A percentile compares a stretch with the other conserved stretches of the same genome.
These are phyloP conservation scores for Neolamprologus kungweensis DNA, from an alignment of 2,113 vertebrate species.

Conservation along the genomic window DNA sequence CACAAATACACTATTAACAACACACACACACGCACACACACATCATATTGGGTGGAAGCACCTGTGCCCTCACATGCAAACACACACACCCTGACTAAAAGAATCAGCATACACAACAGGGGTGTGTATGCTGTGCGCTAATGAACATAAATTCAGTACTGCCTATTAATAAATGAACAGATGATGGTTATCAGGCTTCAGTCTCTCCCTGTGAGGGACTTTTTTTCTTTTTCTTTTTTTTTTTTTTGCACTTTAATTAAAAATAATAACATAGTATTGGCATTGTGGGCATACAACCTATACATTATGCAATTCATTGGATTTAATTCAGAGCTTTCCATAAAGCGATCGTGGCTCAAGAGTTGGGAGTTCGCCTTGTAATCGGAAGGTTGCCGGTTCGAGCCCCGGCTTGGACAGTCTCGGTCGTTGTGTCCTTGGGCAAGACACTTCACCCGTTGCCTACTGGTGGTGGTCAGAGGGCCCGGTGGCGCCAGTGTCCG, in stretches of 20 bases:
- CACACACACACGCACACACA: neutral
- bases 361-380: no score
- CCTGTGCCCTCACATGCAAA: neutral
- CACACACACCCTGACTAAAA: neutral
- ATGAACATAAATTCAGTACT: slow-evolving; percentile 47
- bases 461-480: no score
- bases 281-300: slow-evolving; percentile 7
- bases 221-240: neutral
- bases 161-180: slow-evolving; percentile 44
- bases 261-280: neutral
- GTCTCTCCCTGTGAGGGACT: neutral
- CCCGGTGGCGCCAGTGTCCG: no score
- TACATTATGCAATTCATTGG: neutral
- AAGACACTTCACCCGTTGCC: no score
- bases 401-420: no score
- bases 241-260: slow-evolving; percentile 27
- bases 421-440: no score
- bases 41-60: neutral
- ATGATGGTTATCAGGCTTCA: slow-evolving; percentile 25
- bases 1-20: neutral
- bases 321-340: neutral
- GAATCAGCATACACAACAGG: neutral
- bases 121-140: neutral
- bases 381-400: no score
- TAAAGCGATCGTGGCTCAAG: neutral